Conservation (phyloP, 2,113 vertebrate genomes). For the Zapus hudsonius region DNA sequence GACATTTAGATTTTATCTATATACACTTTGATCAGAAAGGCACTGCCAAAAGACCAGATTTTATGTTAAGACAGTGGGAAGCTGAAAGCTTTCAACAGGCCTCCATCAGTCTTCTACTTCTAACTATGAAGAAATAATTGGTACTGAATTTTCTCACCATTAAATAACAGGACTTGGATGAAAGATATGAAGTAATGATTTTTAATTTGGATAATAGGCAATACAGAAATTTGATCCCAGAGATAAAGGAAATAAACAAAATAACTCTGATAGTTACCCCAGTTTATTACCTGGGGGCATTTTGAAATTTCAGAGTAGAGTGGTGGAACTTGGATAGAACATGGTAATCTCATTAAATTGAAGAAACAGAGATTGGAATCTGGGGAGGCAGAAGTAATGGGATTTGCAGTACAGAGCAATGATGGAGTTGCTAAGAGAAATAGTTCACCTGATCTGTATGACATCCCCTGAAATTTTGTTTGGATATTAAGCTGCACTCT, state of each 20-base stretch:
- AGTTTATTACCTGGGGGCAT: neutral
- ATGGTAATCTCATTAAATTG: neutral
- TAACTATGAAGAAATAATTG: neutral
- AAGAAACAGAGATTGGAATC: conserved; percentile 1
- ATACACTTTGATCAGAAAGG: neutral
- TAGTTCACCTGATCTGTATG: neutral
- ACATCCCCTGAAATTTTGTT: neutral
- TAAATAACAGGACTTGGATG: neutral
- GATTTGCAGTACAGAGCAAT: neutral
- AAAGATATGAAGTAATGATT: neutral
- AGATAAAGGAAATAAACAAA: neutral
- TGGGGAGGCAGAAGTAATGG: neutral
- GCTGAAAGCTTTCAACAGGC: neutral
- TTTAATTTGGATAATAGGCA: neutral
- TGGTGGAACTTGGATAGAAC: neutral
- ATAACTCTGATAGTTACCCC: neutral
- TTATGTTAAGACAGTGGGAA: neutral
- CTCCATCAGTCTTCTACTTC: neutral
- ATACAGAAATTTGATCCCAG: neutral
- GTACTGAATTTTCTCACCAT: neutral
- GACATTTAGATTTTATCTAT: neutral
- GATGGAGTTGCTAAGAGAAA: conserved; percentile 6
- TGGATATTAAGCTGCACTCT: neutral
- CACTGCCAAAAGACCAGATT: neutral
- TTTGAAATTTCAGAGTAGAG: neutral